Percentiles rank a stretch among this genome's conserved stretches.
Evolutionary conservation across 2,888 invertebrate genomes (phyloP).

Genomic region (Lepidochitona cinerea): DNA sequence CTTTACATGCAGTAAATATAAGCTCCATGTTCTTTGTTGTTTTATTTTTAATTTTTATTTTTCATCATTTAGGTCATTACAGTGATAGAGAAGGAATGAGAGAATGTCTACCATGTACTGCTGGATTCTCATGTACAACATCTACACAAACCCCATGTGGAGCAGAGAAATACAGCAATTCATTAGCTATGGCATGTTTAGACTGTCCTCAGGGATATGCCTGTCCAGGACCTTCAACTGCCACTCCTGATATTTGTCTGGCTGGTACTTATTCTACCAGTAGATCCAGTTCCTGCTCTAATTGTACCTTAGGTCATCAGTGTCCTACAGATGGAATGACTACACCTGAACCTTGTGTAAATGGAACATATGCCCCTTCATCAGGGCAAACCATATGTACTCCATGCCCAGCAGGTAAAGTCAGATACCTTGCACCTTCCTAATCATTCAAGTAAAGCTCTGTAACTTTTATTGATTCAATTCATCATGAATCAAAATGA

Average conservation of each 20-base stretch:
- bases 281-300: conserved; percentile 18
- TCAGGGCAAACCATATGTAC: conserved; percentile 38
- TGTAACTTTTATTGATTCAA: too few relatives aligned
- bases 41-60: too few relatives aligned
- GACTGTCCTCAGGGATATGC: conserved; percentile 38
- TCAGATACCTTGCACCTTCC: too few relatives aligned
- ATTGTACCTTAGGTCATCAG: conserved; percentile 9
- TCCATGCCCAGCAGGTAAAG: conserved; percentile 49
- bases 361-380: conserved; percentile 36
- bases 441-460: too few relatives aligned
- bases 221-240: neutral
- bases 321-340: conserved; percentile 16
- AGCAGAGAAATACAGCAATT: conserved; percentile 47
- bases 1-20: too few relatives aligned
- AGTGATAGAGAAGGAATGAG: conserved; percentile 13
- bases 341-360: conserved; percentile 8
- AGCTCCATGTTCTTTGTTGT: too few relatives aligned
- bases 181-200: conserved; percentile 42
- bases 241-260: conserved; percentile 12
- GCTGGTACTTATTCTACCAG: conserved; percentile 26
- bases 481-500: too few relatives aligned
- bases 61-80: neutral
- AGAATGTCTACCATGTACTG: conserved; percentile 49
- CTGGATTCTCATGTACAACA: conserved; percentile 36
- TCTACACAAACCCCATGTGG: conserved; percentile 46